Percentiles rank a stretch among this genome's conserved stretches.
Conservation (phyloP, 2,888 invertebrate genomes). For the Macrophya alboannulata region DNA sequence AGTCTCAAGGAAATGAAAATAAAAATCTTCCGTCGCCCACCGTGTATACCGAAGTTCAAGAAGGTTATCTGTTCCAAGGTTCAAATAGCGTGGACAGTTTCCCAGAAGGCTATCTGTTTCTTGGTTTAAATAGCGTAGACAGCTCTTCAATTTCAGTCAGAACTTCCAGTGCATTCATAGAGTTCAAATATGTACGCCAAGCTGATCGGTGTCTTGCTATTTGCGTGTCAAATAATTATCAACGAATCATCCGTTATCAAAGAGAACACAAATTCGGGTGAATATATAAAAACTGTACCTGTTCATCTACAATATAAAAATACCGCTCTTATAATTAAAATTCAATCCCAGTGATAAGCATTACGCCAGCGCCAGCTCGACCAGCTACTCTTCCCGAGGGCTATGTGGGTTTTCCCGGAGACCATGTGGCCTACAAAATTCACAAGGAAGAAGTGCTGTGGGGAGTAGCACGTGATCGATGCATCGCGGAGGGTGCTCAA, state of each 20-base stretch:
- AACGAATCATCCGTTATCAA: neutral
- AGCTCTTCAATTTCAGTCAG: neutral
- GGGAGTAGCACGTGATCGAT: neutral
- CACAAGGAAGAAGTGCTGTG: neutral
- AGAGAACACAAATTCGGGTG: neutral
- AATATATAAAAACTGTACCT: neutral
- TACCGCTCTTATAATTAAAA: neutral
- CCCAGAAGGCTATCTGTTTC: too few species aligned
- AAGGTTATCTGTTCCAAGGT: too few species aligned
- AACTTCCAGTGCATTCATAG: neutral
- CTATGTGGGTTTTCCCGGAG: neutral
- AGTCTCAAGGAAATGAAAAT: too few species aligned
- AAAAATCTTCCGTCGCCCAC: too few species aligned
- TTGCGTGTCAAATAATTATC: neutral
- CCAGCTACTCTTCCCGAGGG: neutral
- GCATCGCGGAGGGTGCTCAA: neutral
- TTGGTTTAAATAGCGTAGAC: neutral
- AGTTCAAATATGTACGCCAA: neutral
- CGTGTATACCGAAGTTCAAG: too few species aligned
- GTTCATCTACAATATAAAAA: too few species aligned
- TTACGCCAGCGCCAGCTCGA: neutral
- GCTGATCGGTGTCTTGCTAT: neutral
- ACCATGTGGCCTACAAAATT: neutral
- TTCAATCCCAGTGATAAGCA: neutral
- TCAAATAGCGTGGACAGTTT: too few species aligned